Conservation (phyloP, 1,140 invertebrate genomes). For the Paralvinella palmiformis region DNA sequence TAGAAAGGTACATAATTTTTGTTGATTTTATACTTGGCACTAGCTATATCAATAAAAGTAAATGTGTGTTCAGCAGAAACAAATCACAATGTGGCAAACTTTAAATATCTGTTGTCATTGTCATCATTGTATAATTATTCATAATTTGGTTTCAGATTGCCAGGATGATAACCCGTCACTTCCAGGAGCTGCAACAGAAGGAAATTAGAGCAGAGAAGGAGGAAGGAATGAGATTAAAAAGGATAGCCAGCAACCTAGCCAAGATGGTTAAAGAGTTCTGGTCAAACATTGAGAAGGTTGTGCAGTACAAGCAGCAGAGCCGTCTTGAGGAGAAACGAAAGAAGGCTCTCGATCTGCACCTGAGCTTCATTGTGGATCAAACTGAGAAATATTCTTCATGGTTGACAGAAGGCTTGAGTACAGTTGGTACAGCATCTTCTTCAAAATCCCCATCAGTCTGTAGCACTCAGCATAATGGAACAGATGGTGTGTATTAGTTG, state of each 20-base stretch:
- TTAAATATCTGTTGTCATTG: not conserved
- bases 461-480: not conserved
- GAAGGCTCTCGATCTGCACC: conserved; percentile 90
- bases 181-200: conserved; percentile 85
- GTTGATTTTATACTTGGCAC: not conserved
- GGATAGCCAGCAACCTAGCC: conserved; percentile 82
- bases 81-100: not conserved
- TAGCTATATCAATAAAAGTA: not conserved
- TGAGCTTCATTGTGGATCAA: conserved; percentile 97
- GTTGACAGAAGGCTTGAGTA: conserved; percentile 48
- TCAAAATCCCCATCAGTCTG: not conserved
- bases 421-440: not conserved
- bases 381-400: conserved; percentile 89
- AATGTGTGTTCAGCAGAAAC: not conserved
- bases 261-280: conserved; percentile 94
- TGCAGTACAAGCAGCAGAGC: conserved; percentile 89
- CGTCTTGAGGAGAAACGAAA: conserved; percentile 90
- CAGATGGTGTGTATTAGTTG: conserved; percentile 1
- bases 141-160: conserved; percentile 49
- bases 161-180: conserved; percentile 87
- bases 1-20: conserved; percentile 64
- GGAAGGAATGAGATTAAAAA: conserved; percentile 75
- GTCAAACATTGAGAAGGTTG: conserved; percentile 92
- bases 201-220: conserved; percentile 86
- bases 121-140: not conserved